These are phyloP conservation scores for Helostoma temminkii DNA, from an alignment of 2,797 vertebrate genomes.

Conservation along the genomic window DNA sequence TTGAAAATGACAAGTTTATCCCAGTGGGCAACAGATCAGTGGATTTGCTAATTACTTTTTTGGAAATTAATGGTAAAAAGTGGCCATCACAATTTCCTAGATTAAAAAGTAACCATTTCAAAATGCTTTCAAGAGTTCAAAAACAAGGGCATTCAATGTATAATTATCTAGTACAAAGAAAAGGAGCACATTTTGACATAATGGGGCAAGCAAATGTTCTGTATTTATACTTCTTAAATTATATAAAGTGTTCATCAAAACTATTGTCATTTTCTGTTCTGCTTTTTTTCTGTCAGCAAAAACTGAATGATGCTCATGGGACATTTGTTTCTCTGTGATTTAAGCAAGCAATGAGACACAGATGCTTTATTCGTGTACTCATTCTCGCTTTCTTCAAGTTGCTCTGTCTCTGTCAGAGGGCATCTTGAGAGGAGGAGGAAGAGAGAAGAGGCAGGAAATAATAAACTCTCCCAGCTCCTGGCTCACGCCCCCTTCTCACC, in stretches of 20 bases:
- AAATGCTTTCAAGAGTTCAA: background rate
- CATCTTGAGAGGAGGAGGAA: conserved; percentile 54
- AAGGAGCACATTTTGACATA: conserved; percentile 5
- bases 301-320: background rate
- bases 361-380: conserved; percentile 32
- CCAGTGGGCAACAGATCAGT: background rate
- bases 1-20: background rate
- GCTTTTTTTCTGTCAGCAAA: background rate
- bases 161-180: background rate
- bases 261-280: background rate
- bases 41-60: background rate
- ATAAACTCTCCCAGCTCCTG: conserved; percentile 82
- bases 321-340: conserved; percentile 10
- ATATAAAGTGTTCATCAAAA: background rate
- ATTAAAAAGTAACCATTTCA: background rate
- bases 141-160: background rate
- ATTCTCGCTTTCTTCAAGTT: conserved; percentile 31
- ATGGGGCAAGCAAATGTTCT: background rate
- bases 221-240: background rate
- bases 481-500: conserved; percentile 77
- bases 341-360: conserved; percentile 29
- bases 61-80: background rate
- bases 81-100: background rate
- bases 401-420: conserved; percentile 33
- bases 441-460: conserved; percentile 81